Evolutionary conservation across 53 echinoderm and acorn worm genomes (phyloP).

Genomic region (Mesocentrotus franciscanus): DNA sequence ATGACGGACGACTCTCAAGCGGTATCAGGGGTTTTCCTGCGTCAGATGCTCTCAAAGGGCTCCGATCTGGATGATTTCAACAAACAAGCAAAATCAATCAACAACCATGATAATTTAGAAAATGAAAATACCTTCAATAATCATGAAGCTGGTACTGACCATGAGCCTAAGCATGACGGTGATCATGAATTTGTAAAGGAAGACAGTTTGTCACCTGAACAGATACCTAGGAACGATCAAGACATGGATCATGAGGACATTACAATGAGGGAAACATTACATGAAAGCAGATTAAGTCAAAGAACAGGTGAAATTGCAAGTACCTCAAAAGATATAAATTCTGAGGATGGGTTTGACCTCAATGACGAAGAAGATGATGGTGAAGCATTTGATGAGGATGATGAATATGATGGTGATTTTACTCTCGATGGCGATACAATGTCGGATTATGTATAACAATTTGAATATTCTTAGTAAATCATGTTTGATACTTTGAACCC

Average conservation of each 20-base stretch:
- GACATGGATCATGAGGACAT: neutral
- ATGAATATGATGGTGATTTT: conserved; percentile 18
- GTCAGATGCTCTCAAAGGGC: conserved; percentile 59
- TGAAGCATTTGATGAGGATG: neutral
- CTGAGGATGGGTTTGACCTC: neutral
- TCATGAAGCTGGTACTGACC: neutral
- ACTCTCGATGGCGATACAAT: neutral
- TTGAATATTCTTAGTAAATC: neutral
- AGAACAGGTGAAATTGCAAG: neutral
- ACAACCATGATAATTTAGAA: neutral
- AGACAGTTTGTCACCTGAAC: neutral
- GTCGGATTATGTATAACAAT: conserved; percentile 2
- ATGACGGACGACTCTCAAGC: conserved; percentile 52
- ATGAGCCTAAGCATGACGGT: neutral
- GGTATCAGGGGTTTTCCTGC: conserved; percentile 33
- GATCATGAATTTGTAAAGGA: neutral
- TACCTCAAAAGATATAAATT: conserved; percentile 4
- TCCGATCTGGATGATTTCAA: neutral
- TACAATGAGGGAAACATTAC: neutral
- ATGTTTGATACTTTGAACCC: neutral
- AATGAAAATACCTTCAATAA: neutral
- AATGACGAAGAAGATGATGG: neutral
- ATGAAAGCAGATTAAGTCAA: neutral
- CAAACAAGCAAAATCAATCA: neutral
- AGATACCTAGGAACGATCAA: neutral